Percentiles rank a stretch among this genome's conserved stretches.
These are phyloP conservation scores for Germaria angustata DNA, from an alignment of 2,888 invertebrate species.

Conservation along the genomic window DNA sequence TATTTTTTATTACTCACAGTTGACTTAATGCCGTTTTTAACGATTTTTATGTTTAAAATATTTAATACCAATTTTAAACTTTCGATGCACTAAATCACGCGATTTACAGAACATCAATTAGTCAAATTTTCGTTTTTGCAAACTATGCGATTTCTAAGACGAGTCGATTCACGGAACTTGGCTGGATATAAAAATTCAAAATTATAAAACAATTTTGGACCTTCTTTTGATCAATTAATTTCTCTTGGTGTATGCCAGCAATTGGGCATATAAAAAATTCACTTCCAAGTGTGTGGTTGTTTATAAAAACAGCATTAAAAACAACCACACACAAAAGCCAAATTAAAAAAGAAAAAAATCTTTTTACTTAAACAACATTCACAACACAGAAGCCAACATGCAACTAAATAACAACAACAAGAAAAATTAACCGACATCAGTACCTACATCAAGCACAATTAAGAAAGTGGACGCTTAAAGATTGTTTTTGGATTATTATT, in stretches of 20 bases:
- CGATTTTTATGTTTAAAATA: too few species aligned
- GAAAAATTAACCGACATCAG: conserved; percentile 61
- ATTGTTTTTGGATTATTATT: conserved; percentile 58
- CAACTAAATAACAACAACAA: conserved; percentile 18
- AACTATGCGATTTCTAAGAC: too few species aligned
- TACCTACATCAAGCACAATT: conserved; percentile 66
- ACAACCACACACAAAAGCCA: conserved; percentile 13
- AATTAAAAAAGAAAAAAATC: not conserved
- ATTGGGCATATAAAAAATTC: conserved; percentile 3
- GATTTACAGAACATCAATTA: too few species aligned
- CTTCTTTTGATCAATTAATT: too few species aligned
- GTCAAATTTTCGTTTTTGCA: too few species aligned
- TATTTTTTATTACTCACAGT: too few species aligned
- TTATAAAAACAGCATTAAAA: conserved; percentile 2
- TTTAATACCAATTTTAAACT: too few species aligned
- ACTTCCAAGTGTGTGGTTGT: conserved; percentile 48
- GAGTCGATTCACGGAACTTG: too few species aligned
- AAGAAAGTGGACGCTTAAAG: conserved; percentile 63
- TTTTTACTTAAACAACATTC: conserved; percentile 39
- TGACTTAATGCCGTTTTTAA: too few species aligned
- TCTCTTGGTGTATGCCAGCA: conserved; percentile 4
- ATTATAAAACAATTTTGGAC: too few species aligned
- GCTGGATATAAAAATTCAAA: too few species aligned
- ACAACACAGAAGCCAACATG: conserved; percentile 43
- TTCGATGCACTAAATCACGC: too few species aligned